Evolutionary conservation across 35 echinoderm and acorn worm genomes (phyloP), one percentile per base, ranked within the genome.

Genomic region (Amphiura filiformis): DNA sequence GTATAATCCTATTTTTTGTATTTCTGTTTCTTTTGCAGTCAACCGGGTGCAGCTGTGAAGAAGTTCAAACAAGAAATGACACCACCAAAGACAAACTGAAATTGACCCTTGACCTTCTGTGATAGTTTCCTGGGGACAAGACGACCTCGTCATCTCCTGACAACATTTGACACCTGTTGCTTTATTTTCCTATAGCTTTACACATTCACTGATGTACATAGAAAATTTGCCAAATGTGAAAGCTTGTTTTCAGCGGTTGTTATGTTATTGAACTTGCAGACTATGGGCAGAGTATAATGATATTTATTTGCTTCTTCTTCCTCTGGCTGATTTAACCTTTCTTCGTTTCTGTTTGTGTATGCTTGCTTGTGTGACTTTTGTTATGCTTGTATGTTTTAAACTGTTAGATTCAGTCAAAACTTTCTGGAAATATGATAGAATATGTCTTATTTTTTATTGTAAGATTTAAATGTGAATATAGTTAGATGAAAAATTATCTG

Each of bases 211-310:
- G 61, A 13, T 70, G 61, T 70, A 70, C 28, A 70, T 70, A 70
- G 26, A 70, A n/a, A 70, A 70, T 70, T 70, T 70, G 61, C 61
- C 61, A 70, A 70, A 70, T 70, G 61, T 70, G 61, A 70, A 30
- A n/a, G 61, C 61, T 13, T 70, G 28, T 26, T 70, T 26, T 11
- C 20, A 70, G 7, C 26, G 7, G 61, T 30, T 70, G 61, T 30
- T 26, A 4, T 70, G 61, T 26, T 70, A 18, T 70, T 18, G 2
- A 70, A 70, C 61, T 70, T 52, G 44, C 61, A 70, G 61, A 70
- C 26, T 70, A 18, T 18, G 26, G 9, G 61, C 15, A 30, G 26
- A 70, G 26, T n/a, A n/a, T 18, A 70, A 11, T 70, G 61, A 70
- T 70, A 70, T 70, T 70, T 70, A 70, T 70, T 70, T 47, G 41